phyloP scores from a whole-genome alignment of 2,113 vertebrate species.

The Microtus ochrogaster region DNA sequence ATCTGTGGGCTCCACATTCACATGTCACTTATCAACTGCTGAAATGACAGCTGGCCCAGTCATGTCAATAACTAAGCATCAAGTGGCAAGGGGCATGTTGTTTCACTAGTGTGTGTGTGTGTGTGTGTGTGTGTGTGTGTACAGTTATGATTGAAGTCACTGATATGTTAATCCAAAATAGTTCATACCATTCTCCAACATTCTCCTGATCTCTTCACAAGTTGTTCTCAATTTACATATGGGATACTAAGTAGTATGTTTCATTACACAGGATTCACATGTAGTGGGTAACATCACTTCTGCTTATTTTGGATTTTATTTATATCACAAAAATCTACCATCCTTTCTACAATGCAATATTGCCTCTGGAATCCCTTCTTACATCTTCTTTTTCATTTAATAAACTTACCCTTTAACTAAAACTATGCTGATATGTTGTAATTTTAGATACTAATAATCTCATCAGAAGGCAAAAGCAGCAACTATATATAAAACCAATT shows the following conservation, averaged over 20 bases:
- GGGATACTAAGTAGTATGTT: background rate
- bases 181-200: background rate
- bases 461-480: constrained; percentile 93
- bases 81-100: background rate
- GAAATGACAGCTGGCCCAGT: too few species aligned
- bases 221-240: background rate
- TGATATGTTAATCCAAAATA: background rate
- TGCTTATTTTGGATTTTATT: background rate
- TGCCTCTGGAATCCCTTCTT: too few species aligned
- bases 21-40: too few species aligned
- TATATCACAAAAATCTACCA: background rate
- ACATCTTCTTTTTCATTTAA: constrained; percentile 79
- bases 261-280: background rate
- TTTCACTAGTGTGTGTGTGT: too few species aligned
- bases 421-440: constrained; percentile 89
- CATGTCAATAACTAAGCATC: background rate
- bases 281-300: background rate
- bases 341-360: background rate
- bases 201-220: background rate
- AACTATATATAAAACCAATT: constrained; percentile 94
- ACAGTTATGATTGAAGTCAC: background rate
- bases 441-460: constrained; percentile 89
- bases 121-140: too few species aligned
- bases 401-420: constrained; percentile 92
- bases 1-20: background rate